These are phyloP conservation scores for Planococcus citri DNA, from an alignment of 1,140 invertebrate species.

Conservation along the genomic window DNA sequence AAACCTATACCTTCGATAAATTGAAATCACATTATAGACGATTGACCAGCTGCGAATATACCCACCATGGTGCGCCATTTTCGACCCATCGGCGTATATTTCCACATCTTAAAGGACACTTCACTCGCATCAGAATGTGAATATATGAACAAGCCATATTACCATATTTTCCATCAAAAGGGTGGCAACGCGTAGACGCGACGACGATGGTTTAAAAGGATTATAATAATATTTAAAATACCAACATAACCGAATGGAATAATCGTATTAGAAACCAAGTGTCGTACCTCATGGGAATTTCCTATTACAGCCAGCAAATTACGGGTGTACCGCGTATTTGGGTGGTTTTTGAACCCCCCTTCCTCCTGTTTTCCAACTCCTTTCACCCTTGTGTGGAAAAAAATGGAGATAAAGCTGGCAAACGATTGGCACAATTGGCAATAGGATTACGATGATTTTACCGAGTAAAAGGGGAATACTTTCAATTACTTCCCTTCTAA, in stretches of 20 bases:
- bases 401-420: slow-evolving; percentile 3
- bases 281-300: slow-evolving; percentile 4
- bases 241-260: neutral
- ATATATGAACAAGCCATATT: neutral
- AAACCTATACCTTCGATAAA: neutral
- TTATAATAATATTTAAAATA: slow-evolving; percentile 12
- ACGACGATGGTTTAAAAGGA: neutral
- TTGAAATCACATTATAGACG: neutral
- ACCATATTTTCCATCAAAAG: neutral
- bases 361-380: too few species aligned
- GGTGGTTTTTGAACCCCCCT: too few species aligned
- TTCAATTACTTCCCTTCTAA: slow-evolving; percentile 10
- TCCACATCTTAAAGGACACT: neutral
- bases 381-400: too few species aligned
- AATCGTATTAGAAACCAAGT: slow-evolving; percentile 10
- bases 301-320: neutral
- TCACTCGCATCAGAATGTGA: neutral
- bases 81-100: neutral
- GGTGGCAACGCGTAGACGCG: neutral
- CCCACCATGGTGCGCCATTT: too few species aligned
- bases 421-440: neutral
- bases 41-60: neutral
- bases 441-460: slow-evolving; percentile 5
- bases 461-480: neutral
- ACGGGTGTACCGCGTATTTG: neutral